Evolutionary conservation across 2,888 invertebrate genomes (phyloP).

Genomic region (Pterostichus madidus): DNA sequence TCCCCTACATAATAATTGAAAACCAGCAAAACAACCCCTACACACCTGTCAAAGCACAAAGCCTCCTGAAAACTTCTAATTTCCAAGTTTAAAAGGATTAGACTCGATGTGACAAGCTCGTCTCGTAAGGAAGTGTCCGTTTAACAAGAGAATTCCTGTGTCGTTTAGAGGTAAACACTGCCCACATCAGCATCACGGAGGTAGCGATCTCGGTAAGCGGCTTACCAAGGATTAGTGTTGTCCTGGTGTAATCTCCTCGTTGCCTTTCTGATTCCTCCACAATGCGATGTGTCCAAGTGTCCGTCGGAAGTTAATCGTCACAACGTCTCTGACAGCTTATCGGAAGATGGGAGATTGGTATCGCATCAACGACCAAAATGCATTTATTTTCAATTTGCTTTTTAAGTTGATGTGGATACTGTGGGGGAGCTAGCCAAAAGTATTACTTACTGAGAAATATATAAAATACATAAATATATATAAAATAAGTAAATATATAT

Average conservation of each 20-base stretch:
- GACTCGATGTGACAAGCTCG: neutral
- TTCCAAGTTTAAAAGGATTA: slow-evolving; percentile 34
- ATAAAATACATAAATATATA: too few relatives aligned
- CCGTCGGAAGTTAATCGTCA: slow-evolving; percentile 48
- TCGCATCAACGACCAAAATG: neutral
- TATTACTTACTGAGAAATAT: too few relatives aligned
- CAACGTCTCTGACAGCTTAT: slow-evolving; percentile 26
- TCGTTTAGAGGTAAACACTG: neutral
- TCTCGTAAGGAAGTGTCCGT: slow-evolving; percentile 18
- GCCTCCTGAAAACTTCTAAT: neutral
- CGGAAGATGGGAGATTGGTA: neutral
- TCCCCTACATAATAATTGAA: too few relatives aligned
- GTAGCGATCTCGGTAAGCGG: slow-evolving; percentile 50
- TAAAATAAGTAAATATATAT: too few relatives aligned
- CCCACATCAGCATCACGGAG: slow-evolving; percentile 9
- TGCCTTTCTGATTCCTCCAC: slow-evolving; percentile 56
- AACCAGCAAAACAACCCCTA: too few relatives aligned
- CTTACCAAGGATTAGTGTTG: slow-evolving; percentile 51
- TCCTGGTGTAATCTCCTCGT: slow-evolving; percentile 58
- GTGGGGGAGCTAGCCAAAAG: neutral
- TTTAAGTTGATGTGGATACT: too few relatives aligned
- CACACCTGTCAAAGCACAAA: too few relatives aligned
- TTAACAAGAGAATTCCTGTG: slow-evolving; percentile 30
- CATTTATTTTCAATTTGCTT: neutral
- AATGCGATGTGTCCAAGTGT: slow-evolving; percentile 9